A percentile compares a stretch with the other conserved stretches of the same genome.
These are phyloP conservation scores for Anodontia alba DNA, from an alignment of 2,888 invertebrate genomes.

Conservation along the genomic window DNA sequence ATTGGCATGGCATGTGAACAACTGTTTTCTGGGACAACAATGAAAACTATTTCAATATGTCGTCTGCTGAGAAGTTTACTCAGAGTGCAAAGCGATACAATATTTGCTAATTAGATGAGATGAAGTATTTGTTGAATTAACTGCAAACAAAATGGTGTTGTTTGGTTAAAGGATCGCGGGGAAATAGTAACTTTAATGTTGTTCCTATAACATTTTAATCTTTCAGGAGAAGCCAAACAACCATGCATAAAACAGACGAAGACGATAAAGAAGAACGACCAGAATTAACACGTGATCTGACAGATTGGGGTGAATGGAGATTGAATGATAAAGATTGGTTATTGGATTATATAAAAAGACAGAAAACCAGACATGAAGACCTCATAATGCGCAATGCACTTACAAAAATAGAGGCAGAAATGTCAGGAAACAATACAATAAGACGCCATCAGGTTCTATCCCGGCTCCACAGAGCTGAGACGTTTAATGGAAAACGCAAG, in stretches of 20 bases:
- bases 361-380: constrained; percentile 65
- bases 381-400: constrained; percentile 66
- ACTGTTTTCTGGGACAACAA: too few relatives aligned
- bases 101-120: too few relatives aligned
- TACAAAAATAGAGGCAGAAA: constrained; percentile 56
- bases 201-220: too few relatives aligned
- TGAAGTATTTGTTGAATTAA: too few relatives aligned
- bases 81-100: too few relatives aligned
- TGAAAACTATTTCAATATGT: too few relatives aligned
- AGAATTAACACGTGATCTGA: constrained; percentile 35
- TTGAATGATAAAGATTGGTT: constrained; percentile 63
- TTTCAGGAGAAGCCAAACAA: neutral
- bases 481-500: constrained; percentile 16
- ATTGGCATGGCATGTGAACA: too few relatives aligned
- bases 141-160: too few relatives aligned
- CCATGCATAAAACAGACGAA: constrained; percentile 14
- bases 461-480: constrained; percentile 39
- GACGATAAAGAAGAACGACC: neutral
- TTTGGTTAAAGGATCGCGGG: too few relatives aligned
- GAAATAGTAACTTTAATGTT: neutral
- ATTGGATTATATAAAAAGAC: constrained; percentile 56
- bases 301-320: constrained; percentile 55
- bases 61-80: too few relatives aligned
- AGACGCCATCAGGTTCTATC: constrained; percentile 53
- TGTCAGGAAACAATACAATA: constrained; percentile 56